phyloP scores from a whole-genome alignment of 1,140 invertebrate genomes.

The Charaxes varanes region DNA sequence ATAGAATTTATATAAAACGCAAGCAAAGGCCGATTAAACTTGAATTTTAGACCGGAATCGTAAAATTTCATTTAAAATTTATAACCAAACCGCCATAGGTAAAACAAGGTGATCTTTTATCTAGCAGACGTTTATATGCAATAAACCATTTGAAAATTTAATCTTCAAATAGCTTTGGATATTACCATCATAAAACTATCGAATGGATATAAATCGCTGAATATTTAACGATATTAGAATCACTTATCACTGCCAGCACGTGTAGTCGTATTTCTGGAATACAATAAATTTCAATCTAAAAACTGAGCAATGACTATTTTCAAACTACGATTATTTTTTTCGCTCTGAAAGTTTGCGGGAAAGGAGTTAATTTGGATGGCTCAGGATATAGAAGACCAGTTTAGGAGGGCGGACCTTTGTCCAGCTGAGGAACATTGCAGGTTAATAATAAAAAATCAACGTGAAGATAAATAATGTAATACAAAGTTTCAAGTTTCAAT shows the following conservation, averaged over 20 bases:
- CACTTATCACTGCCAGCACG: neutral
- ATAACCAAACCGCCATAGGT: slow-evolving; percentile 1
- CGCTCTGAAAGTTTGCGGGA: no score
- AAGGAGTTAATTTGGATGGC: no score
- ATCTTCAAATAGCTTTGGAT: slow-evolving; percentile 11
- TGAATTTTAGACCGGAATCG: no score
- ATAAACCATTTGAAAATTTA: slow-evolving; percentile 15
- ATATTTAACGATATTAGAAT: slow-evolving; percentile 8
- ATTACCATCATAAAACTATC: slow-evolving; percentile 18
- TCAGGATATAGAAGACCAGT: neutral
- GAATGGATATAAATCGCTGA: slow-evolving; percentile 5
- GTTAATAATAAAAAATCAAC: no score
- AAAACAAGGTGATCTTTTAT: slow-evolving; percentile 4
- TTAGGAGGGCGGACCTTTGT: neutral
- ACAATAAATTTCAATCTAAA: neutral
- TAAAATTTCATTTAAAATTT: no score
- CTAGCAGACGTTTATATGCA: slow-evolving; percentile 5
- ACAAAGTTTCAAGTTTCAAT: no score
- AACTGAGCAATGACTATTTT: no score
- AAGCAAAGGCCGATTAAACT: no score
- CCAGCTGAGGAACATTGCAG: no score
- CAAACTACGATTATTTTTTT: no score
- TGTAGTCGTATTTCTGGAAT: slow-evolving; percentile 5
- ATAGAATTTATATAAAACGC: no score
- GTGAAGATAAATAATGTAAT: no score